Evolutionary conservation across 1,140 invertebrate genomes (phyloP), one percentile per base, ranked within the genome.

Genomic region (Leptestheria dahalacensis): DNA sequence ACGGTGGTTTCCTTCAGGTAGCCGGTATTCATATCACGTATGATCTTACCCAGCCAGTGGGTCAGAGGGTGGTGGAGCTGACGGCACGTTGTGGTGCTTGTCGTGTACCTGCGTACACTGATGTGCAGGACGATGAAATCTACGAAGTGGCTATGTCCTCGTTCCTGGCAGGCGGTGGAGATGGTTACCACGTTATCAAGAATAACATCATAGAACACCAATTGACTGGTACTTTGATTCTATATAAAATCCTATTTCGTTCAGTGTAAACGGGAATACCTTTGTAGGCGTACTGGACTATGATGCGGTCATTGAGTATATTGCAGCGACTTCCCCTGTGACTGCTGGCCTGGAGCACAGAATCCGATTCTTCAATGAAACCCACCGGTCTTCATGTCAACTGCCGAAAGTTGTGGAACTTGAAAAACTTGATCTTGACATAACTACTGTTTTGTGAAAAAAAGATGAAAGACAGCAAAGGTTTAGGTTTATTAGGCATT

Each of bases 121-220:
- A 41, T 41, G 33, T 41, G 6, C 6, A 41, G 15, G 33, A 41
- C 15, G 33, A 68, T n/a, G 57, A 59, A 15, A 59, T 67, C 23
- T 76, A 76, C 63, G 65, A 60, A 18, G 60, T 76, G 3, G 67
- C 80, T 2, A 72, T 80, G 26, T 72, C 76, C 41, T 75, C 75
- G 55, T 88, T 82, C 65, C 68, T 88, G 9, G 74, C 79, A 1
- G 68, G 72, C 1, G 84, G 84, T 9, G 85, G 85, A 12, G 84
- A 86, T 64, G 81, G 80, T 1, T 80, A 71, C 57, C 52, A 54
- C 0, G 71, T 77, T 64, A 62, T 79, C 3, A 65, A 66, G 51
- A 64, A 73, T 4, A 68, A 70, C 24, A 60, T 66, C 2, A 62
- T 72, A 3, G 26, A 65, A 48, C 62, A 82, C 15, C 49, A 69